A percentile compares a stretch with the other conserved stretches of the same genome.
Conservation (phyloP, 2,113 vertebrate genomes). For the Cettia cetti region DNA sequence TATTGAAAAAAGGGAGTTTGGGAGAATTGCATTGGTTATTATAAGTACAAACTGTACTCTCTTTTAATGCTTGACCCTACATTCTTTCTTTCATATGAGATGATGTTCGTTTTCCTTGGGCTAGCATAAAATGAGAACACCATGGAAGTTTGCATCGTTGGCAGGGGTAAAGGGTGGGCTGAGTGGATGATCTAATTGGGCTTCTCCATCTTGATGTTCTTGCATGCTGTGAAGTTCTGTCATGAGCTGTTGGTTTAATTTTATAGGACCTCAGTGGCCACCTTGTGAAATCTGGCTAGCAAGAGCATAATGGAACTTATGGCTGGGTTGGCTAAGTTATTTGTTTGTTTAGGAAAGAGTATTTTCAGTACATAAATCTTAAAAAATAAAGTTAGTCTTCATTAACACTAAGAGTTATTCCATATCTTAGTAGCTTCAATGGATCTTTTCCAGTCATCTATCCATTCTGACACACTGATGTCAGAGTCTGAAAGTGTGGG, state of each 20-base stretch:
- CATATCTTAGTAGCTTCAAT: background rate
- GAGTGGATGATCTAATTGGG: conserved; percentile 49
- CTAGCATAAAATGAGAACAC: conserved; percentile 58
- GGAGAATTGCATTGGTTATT: background rate
- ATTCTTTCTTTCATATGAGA: conserved; percentile 59
- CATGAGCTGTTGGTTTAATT: conserved; percentile 50
- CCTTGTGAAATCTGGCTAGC: conserved; percentile 22
- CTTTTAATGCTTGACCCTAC: conserved; percentile 26
- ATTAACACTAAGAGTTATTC: background rate
- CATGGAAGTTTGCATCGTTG: conserved; percentile 11
- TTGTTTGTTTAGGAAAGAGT: background rate
- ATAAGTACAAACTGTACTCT: conserved; percentile 48
- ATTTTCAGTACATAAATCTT: background rate
- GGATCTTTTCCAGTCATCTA: background rate
- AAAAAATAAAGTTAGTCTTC: background rate
- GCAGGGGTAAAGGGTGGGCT: conserved; percentile 38
- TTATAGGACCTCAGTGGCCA: background rate
- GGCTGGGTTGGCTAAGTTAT: background rate
- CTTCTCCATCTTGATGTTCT: conserved; percentile 14
- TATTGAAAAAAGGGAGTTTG: background rate
- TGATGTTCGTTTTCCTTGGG: conserved; percentile 39
- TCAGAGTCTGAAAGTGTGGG: background rate
- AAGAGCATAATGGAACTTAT: background rate
- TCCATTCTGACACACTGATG: background rate
- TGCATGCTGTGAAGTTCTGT: background rate